Base-by-base conservation (phyloP, 2,113 vertebrate species). In the Condylura cristata region DNA sequence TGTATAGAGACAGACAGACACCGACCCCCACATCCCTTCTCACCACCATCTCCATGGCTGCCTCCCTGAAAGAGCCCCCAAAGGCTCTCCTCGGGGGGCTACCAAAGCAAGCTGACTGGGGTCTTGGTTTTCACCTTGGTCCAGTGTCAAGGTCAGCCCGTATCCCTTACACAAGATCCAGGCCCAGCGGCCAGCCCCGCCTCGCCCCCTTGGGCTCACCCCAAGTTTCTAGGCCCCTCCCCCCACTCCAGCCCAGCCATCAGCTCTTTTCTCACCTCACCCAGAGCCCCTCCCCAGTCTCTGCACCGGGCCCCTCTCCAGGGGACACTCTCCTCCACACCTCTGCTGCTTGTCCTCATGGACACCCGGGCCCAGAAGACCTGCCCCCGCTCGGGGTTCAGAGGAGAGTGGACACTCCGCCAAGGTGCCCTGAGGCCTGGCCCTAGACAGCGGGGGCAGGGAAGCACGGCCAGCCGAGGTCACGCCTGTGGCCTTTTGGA, bases 221-320 rank as follows among this genome's bases (percentile, higher is more conserved):
- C 16, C 37, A 12, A 7, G 37, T 20, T 37, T 48, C 6, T 1
- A 1, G 0, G 0, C 11, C 28, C 10, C 2, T 6, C 3, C 8
- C 3, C 26, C 53, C 1, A 56, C 18, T 65, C 46, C 16, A 28
- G 74, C 3, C 22, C 6, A 39, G 32, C 14, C 11, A 5, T 14
- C 1, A 0, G n/a, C 24, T 60, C 24, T 10, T 4, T 4, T 0
- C 24, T 39, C 17, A 24, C 6, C 53, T 51, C 48, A 51, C 26
- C 26, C 20, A 13, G 8, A 24, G 3, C 39, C 9, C 14, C 48
- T 6, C 4, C 28, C 26, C 20, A 13, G 8, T 17, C 4, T 30
- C 1, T 20, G 82, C 16, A 0, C 6, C 4, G 3, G 16, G 3
- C 14, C 24, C 46, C 18, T 22, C 8, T 79, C 30, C 13, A 26